Percentiles rank a stretch among this genome's conserved stretches.
phyloP scores from a whole-genome alignment of 53 echinoderm and acorn worm species.

The Zoroaster sp. region DNA sequence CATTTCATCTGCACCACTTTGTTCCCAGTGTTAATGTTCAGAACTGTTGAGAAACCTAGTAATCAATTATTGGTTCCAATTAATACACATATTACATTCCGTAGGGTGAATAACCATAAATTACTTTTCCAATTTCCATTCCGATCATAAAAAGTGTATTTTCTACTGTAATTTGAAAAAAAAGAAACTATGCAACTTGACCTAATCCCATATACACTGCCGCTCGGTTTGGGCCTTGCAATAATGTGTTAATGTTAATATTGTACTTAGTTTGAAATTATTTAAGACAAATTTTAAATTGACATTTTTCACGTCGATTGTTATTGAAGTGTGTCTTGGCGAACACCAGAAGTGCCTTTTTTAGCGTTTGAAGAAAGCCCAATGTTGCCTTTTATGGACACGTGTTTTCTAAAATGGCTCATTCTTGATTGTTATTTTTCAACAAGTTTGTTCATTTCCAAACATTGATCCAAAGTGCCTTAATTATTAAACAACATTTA shows the following conservation, averaged over 20 bases:
- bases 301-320: conserved; percentile 30
- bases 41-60: too few species aligned
- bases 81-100: too few species aligned
- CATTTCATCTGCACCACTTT: too few species aligned
- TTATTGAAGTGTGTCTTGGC: conserved; percentile 36
- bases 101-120: too few species aligned
- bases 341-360: conserved; percentile 46
- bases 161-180: neutral
- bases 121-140: neutral
- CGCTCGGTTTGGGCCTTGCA: conserved; percentile 53
- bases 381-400: conserved; percentile 29
- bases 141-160: neutral
- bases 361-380: conserved; percentile 27
- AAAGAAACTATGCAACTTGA: conserved; percentile 22
- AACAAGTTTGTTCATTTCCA: neutral
- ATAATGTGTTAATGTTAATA: conserved; percentile 56
- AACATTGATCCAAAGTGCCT: conserved; percentile 22
- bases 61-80: too few species aligned
- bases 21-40: too few species aligned
- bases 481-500: neutral
- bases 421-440: neutral
- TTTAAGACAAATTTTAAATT: conserved; percentile 44
- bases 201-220: conserved; percentile 25
- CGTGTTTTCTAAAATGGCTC: neutral
- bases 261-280: conserved; percentile 49